Evolutionary conservation across 2,888 invertebrate genomes (phyloP).

Genomic region (Drosophila anomelani): DNA sequence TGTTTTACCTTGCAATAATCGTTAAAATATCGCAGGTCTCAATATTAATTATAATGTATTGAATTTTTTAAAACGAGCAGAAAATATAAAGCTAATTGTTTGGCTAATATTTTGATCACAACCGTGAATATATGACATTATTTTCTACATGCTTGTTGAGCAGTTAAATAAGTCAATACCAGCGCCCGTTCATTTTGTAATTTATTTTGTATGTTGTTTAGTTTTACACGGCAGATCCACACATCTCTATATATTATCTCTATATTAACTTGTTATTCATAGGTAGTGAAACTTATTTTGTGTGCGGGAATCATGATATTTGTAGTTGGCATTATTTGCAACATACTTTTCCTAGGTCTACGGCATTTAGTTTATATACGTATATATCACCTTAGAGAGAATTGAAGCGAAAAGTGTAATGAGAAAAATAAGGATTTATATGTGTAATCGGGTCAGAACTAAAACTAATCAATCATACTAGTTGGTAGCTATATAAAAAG

Average conservation of each 20-base stretch:
- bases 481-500: conserved; percentile 36
- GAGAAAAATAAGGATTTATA: conserved; percentile 13
- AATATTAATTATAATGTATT: background rate
- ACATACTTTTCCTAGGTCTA: conserved; percentile 32
- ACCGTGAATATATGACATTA: conserved; percentile 20
- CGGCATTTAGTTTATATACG: conserved; percentile 28
- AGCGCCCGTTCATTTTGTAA: conserved; percentile 54
- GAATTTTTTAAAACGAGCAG: background rate
- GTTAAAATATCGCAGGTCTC: background rate
- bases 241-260: background rate
- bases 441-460: conserved; percentile 34
- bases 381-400: conserved; percentile 37
- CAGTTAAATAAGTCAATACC: conserved; percentile 22
- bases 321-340: conserved; percentile 18
- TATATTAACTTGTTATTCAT: conserved; percentile 43
- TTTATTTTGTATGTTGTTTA: conserved; percentile 63
- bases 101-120: conserved; percentile 13
- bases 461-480: conserved; percentile 52
- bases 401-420: conserved; percentile 23
- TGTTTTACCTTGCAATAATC: background rate
- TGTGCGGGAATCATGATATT: conserved; percentile 28
- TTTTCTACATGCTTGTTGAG: conserved; percentile 42
- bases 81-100: background rate
- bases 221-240: conserved; percentile 40
- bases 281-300: conserved; percentile 47